Conservation (phyloP, 2,888 invertebrate species). For the Aphodius granarius region DNA sequence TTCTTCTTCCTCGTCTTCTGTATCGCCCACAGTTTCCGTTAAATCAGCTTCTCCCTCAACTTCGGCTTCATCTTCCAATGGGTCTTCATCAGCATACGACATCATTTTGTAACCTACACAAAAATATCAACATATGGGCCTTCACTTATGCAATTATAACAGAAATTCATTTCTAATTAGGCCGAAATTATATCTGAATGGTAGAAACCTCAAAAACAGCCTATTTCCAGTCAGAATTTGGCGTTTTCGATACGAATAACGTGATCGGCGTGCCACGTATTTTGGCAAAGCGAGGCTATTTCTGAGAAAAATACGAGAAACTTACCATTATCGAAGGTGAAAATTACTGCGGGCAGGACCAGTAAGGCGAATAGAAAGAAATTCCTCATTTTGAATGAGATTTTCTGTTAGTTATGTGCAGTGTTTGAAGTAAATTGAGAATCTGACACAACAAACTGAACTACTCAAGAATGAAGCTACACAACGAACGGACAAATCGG, state of each 20-base stretch:
- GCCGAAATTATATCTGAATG: background rate
- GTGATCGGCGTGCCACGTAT: constrained; percentile 55
- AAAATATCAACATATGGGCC: background rate
- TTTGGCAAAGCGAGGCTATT: constrained; percentile 34
- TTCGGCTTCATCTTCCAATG: constrained; percentile 70
- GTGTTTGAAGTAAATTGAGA: background rate
- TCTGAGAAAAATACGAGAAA: constrained; percentile 42
- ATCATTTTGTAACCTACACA: constrained; percentile 56
- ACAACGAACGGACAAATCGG: constrained; percentile 15
- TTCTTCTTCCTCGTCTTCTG: constrained; percentile 66
- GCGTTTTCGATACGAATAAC: constrained; percentile 25
- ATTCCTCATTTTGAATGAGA: constrained; percentile 62
- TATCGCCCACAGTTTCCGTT: constrained; percentile 62
- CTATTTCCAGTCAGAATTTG: background rate
- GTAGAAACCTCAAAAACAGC: background rate
- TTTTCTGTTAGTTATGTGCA: background rate
- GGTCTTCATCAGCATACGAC: constrained; percentile 68
- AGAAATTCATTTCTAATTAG: background rate
- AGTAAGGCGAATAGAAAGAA: constrained; percentile 66
- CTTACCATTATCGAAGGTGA: constrained; percentile 75
- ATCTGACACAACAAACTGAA: constrained; percentile 10
- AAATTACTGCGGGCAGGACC: constrained; percentile 71
- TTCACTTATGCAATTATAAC: background rate
- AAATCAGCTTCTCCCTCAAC: constrained; percentile 68
- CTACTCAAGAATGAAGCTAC: constrained; percentile 13